Evolutionary conservation across 1,140 invertebrate genomes (phyloP).

Genomic region (Nephila pilipes): DNA sequence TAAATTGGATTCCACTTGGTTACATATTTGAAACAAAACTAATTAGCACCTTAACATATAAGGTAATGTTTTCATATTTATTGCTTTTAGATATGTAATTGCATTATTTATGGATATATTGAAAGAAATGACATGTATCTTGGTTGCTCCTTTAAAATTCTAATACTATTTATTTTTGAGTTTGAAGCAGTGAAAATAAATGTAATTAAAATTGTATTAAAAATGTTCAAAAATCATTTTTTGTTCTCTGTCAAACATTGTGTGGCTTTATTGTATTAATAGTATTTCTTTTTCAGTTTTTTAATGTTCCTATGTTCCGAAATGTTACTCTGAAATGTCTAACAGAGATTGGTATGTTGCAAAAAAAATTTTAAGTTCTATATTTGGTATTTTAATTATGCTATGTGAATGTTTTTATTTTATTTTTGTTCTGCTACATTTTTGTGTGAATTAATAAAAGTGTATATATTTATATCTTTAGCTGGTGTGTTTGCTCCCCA

Average conservation of each 20-base stretch:
- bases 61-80: slow-evolving; percentile 84
- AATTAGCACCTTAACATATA: slow-evolving; percentile 96
- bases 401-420: too few relatives aligned
- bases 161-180: too few relatives aligned
- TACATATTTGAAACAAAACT: slow-evolving; percentile 99
- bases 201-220: too few relatives aligned
- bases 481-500: slow-evolving; percentile 89
- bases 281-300: slow-evolving; percentile 89
- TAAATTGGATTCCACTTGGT: slow-evolving; percentile 99
- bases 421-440: too few relatives aligned
- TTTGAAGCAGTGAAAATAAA: too few relatives aligned
- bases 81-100: slow-evolving; percentile 86
- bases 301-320: slow-evolving; percentile 98
- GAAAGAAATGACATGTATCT: too few relatives aligned
- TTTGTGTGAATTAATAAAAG: too few relatives aligned
- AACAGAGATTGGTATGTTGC: slow-evolving; percentile 91
- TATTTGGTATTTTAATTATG: too few relatives aligned
- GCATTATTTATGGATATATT: too few relatives aligned
- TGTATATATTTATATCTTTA: slow-evolving; percentile 78
- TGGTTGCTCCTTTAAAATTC: too few relatives aligned
- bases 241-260: too few relatives aligned
- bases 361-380: neutral
- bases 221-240: too few relatives aligned
- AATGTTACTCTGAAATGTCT: slow-evolving; percentile 99
- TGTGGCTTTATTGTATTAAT: slow-evolving; percentile 83